Evolutionary conservation across 2,888 invertebrate species (phyloP).

Genomic region (Lasioglossum lativentre): DNA sequence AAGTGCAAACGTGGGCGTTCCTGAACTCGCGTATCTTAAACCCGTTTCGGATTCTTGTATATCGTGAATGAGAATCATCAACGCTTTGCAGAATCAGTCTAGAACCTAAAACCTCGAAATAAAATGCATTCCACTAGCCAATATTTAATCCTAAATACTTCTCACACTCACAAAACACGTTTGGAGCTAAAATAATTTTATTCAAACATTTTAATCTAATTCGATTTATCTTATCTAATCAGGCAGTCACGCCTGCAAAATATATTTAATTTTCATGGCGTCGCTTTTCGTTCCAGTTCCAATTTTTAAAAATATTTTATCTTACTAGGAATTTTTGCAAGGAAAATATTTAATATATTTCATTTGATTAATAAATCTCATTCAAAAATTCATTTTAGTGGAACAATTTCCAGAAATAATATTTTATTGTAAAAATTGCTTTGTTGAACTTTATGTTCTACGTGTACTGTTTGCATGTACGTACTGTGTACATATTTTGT

Average conservation of each 20-base stretch:
- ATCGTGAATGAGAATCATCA: conserved; percentile 24
- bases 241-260: not conserved
- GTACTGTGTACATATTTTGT: no score
- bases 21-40: conserved; percentile 24
- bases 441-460: no score
- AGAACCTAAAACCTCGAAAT: not conserved
- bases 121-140: not conserved
- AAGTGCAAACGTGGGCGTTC: conserved; percentile 36
- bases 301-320: not conserved
- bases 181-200: not conserved
- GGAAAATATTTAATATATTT: not conserved
- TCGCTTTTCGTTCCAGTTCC: not conserved
- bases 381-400: no score
- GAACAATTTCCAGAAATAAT: no score
- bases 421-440: not conserved
- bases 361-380: no score
- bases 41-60: conserved; percentile 28
- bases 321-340: not conserved
- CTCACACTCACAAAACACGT: not conserved
- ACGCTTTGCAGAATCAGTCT: conserved; percentile 4
- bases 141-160: not conserved
- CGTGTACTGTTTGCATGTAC: no score
- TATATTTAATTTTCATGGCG: not conserved
- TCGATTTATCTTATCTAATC: not conserved
- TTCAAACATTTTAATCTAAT: not conserved